A percentile compares a stretch with the other conserved stretches of the same genome.
Evolutionary conservation across 2,888 invertebrate species (phyloP).

Genomic region (Hirudinaria manillensis): DNA sequence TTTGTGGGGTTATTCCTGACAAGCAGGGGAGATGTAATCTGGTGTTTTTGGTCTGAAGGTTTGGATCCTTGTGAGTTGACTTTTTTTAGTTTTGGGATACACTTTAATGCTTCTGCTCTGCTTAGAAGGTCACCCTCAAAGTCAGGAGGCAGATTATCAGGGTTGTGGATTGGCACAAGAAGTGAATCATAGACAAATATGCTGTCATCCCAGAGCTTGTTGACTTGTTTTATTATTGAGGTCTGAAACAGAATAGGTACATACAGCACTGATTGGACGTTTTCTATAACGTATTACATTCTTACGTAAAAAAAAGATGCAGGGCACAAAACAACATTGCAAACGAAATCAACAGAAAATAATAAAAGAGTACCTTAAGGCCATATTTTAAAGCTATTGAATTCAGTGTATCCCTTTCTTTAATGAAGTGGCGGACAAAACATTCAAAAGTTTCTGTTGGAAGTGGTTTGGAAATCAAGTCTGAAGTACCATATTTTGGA

Average conservation of each 20-base stretch:
- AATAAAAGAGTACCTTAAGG: slow-evolving; percentile 1
- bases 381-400: slow-evolving; percentile 28
- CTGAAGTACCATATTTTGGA: slow-evolving; percentile 28
- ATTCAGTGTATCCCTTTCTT: slow-evolving; percentile 18
- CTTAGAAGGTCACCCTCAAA: slow-evolving; percentile 3
- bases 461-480: neutral
- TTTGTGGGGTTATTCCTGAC: neutral
- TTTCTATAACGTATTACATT: neutral
- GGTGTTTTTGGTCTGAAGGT: neutral
- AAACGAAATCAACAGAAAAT: too few relatives aligned
- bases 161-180: slow-evolving; percentile 15
- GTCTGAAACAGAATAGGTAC: slow-evolving; percentile 3
- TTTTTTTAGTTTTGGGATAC: slow-evolving; percentile 12
- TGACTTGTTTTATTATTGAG: slow-evolving; percentile 15
- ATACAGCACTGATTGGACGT: neutral
- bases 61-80: neutral
- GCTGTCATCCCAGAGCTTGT: slow-evolving; percentile 27
- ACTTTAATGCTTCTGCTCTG: slow-evolving; percentile 1
- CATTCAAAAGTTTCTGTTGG: neutral
- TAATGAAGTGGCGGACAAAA: slow-evolving; percentile 22
- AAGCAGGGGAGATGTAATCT: neutral
- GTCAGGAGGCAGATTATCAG: slow-evolving; percentile 12
- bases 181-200: slow-evolving; percentile 21
- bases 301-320: too few relatives aligned
- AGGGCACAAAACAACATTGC: too few relatives aligned